These are phyloP conservation scores for Samia ricini DNA, from an alignment of 1,140 invertebrate genomes.

Conservation along the genomic window DNA sequence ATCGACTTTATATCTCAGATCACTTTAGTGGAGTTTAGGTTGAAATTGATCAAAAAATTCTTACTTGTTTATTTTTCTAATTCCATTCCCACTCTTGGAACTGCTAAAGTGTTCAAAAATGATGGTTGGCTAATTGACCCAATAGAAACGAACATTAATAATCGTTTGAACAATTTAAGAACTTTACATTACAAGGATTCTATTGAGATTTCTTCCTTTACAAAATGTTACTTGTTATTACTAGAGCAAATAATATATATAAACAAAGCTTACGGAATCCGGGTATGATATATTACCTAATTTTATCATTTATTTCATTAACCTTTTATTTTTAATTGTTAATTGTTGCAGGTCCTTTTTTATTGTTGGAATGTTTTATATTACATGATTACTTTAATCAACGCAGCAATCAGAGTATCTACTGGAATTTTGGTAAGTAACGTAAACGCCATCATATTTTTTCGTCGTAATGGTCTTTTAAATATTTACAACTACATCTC, in stretches of 20 bases:
- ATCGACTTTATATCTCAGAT: constrained; percentile 18
- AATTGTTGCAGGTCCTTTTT: constrained; percentile 5
- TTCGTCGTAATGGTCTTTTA: no score
- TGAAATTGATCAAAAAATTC: constrained; percentile 18
- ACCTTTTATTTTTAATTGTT: not conserved
- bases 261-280: constrained; percentile 24
- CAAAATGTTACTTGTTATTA: constrained; percentile 25
- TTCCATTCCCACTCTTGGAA: not conserved
- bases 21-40: constrained; percentile 21
- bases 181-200: constrained; percentile 3
- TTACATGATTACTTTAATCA: constrained; percentile 16
- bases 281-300: constrained; percentile 18
- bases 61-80: constrained; percentile 12
- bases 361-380: constrained; percentile 6
- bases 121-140: not conserved
- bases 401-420: constrained; percentile 1
- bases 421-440: constrained; percentile 9
- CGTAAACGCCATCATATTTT: not conserved
- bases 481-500: no score
- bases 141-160: not conserved
- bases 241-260: constrained; percentile 21
- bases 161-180: constrained; percentile 12
- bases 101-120: not conserved
- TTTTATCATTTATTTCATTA: no score
- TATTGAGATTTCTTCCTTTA: constrained; percentile 15